phyloP scores from a whole-genome alignment of 2,797 vertebrate genomes.

The Cuniculus paca region DNA sequence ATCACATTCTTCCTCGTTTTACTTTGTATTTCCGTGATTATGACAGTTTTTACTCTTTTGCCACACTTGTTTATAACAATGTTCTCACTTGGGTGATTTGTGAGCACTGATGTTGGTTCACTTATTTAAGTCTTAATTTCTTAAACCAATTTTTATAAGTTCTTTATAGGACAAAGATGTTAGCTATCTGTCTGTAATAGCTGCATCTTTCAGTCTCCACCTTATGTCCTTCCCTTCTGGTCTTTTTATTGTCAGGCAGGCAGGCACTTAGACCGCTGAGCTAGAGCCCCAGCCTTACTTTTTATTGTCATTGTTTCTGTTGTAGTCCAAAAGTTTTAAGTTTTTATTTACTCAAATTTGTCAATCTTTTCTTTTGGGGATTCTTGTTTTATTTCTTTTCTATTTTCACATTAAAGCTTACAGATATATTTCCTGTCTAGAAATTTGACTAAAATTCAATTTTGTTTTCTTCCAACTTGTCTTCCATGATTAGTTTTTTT shows the following conservation, averaged over 20 bases:
- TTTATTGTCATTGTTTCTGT: conserved; percentile 26
- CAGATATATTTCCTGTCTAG: conserved; percentile 22
- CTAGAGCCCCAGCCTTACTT: too few species aligned
- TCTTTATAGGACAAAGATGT: conserved; percentile 54
- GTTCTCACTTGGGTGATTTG: not conserved
- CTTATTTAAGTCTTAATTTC: conserved; percentile 54
- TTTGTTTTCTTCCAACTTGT: conserved; percentile 60
- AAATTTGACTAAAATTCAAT: conserved; percentile 47
- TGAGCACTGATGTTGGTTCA: conserved; percentile 32
- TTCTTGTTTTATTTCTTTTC: conserved; percentile 29
- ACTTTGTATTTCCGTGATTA: conserved; percentile 27
- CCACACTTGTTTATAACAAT: not conserved
- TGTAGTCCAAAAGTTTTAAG: conserved; percentile 30
- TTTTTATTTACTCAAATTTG: conserved; percentile 35
- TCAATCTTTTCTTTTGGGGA: conserved; percentile 5
- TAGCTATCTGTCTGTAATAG: conserved; percentile 7
- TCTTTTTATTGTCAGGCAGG: conserved; percentile 67
- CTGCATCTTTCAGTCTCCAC: not conserved
- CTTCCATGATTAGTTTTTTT: not conserved
- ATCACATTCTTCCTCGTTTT: not conserved
- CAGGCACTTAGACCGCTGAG: too few species aligned
- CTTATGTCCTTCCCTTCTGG: not conserved
- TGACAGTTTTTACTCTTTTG: not conserved
- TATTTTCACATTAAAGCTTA: conserved; percentile 57
- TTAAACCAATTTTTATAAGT: conserved; percentile 65